Evolutionary conservation across 1,140 invertebrate species (phyloP).

Genomic region (Drosophila sechellia): DNA sequence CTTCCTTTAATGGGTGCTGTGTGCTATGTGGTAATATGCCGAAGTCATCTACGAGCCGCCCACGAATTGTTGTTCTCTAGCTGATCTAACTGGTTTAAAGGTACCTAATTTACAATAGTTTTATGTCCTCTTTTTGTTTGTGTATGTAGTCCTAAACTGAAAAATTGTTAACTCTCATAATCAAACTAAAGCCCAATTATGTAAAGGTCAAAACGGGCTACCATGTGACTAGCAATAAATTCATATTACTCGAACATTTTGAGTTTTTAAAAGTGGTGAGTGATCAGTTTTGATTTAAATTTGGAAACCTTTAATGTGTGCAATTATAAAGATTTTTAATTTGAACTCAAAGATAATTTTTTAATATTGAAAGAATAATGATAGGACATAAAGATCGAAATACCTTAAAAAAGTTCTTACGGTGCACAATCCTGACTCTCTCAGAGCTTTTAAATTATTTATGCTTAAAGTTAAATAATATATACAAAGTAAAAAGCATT

Average conservation of each 20-base stretch:
- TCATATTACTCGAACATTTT: neutral
- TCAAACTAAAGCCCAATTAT: constrained; percentile 1
- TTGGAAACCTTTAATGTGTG: neutral
- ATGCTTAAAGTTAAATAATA: neutral
- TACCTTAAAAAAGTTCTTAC: neutral
- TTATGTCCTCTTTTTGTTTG: constrained; percentile 19
- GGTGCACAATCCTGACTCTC: neutral
- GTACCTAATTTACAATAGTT: constrained; percentile 84
- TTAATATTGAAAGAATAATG: neutral
- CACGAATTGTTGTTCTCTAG: constrained; percentile 37
- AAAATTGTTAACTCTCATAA: neutral
- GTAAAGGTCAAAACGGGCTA: neutral
- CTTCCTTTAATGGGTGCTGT: constrained; percentile 52
- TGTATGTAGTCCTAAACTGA: constrained; percentile 4
- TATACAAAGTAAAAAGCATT: neutral
- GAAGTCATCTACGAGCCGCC: constrained; percentile 36
- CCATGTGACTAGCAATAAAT: neutral
- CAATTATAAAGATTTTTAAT: no score
- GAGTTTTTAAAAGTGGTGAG: neutral
- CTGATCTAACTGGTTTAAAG: constrained; percentile 57
- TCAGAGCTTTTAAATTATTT: no score
- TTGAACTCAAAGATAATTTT: neutral
- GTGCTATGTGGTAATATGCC: constrained; percentile 55
- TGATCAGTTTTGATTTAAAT: neutral
- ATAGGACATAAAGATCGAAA: neutral